Conservation (phyloP, 2,888 invertebrate species). For the Sabatieria punctata region DNA sequence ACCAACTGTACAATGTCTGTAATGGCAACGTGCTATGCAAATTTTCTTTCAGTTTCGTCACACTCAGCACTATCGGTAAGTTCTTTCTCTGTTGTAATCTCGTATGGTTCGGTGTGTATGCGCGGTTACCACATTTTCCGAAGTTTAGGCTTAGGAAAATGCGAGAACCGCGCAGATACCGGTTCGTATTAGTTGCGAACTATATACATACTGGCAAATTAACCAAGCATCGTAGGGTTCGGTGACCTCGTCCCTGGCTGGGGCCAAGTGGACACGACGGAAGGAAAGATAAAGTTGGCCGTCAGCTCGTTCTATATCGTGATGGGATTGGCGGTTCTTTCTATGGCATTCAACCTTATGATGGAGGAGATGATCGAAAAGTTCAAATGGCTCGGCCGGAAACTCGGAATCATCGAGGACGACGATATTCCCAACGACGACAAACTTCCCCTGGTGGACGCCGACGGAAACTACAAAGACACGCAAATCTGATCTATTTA, state of each 20-base stretch:
- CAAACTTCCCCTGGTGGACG: neutral
- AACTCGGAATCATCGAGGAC: constrained; percentile 11
- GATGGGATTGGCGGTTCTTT: constrained; percentile 12
- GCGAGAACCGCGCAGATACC: too few relatives aligned
- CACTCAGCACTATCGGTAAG: constrained; percentile 10
- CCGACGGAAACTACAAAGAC: too few relatives aligned
- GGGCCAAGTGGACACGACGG: constrained; percentile 7
- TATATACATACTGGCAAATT: too few relatives aligned
- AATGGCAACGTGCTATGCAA: neutral
- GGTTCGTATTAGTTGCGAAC: too few relatives aligned
- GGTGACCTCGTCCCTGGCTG: constrained; percentile 13
- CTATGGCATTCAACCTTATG: constrained; percentile 13
- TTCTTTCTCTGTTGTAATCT: too few relatives aligned
- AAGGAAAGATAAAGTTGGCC: constrained; percentile 8
- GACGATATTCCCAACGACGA: neutral
- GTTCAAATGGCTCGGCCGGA: constrained; percentile 9
- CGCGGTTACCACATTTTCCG: too few relatives aligned
- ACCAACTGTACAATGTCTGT: neutral
- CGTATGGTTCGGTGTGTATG: too few relatives aligned
- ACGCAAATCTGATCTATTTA: too few relatives aligned
- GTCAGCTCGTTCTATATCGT: constrained; percentile 10
- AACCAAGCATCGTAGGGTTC: constrained; percentile 9
- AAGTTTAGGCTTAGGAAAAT: too few relatives aligned
- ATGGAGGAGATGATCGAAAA: constrained; percentile 13
- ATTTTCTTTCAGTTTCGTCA: constrained; percentile 8